These are phyloP conservation scores for Mesembrinibis cayennensis DNA, from an alignment of 2,113 vertebrate species.

Conservation along the genomic window DNA sequence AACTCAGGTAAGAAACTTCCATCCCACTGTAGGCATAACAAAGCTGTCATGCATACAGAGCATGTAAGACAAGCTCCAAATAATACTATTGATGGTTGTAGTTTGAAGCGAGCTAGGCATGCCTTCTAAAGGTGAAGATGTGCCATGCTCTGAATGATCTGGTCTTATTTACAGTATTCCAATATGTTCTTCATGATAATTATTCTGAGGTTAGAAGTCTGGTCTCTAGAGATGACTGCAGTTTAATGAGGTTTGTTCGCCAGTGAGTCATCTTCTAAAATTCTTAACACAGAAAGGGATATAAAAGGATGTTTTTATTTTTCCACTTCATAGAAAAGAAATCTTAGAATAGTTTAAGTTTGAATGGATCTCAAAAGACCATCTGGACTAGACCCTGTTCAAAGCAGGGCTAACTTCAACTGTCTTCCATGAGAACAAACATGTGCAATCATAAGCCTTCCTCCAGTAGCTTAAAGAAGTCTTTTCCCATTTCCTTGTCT, in stretches of 20 bases:
- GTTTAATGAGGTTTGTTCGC: background rate
- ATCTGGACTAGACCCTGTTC: background rate
- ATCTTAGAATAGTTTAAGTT: background rate
- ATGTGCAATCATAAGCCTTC: fast-evolving
- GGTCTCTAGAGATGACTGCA: background rate
- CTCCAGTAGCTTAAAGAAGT: background rate
- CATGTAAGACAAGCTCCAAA: background rate
- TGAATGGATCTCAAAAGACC: background rate
- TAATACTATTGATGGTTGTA: background rate
- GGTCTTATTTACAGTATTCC: background rate
- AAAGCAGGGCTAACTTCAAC: background rate
- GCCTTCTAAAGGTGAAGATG: background rate
- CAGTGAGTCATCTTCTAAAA: background rate
- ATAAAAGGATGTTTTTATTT: background rate
- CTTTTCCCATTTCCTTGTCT: background rate
- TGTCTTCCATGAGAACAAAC: background rate
- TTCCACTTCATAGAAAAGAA: background rate
- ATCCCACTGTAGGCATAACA: background rate
- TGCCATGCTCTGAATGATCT: background rate
- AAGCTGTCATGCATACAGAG: background rate
- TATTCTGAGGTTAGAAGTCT: background rate
- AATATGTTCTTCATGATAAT: background rate
- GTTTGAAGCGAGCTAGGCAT: background rate
- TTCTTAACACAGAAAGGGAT: background rate
- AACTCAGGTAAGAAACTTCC: background rate